These are phyloP conservation scores for Euclidia mi DNA, from an alignment of 2,888 invertebrate species.

Conservation along the genomic window DNA sequence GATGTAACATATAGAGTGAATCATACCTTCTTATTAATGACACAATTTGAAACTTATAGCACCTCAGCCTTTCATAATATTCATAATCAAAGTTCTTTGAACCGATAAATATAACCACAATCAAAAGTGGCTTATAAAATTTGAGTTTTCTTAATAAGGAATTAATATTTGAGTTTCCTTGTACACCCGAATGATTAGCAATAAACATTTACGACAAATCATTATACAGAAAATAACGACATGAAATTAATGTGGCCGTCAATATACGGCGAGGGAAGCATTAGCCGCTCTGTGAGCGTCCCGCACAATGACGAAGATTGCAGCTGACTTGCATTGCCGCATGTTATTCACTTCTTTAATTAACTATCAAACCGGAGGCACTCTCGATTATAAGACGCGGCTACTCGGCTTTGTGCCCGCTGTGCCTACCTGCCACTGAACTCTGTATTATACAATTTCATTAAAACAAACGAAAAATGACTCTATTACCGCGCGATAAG, in stretches of 20 bases:
- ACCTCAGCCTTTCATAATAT: neutral
- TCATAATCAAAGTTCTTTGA: slow-evolving; percentile 25
- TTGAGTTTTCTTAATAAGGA: slow-evolving; percentile 42
- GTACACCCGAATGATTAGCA: slow-evolving; percentile 36
- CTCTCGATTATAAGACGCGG: slow-evolving; percentile 85
- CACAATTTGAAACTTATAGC: neutral
- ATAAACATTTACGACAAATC: slow-evolving; percentile 39
- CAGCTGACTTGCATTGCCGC: slow-evolving; percentile 85
- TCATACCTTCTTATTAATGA: slow-evolving; percentile 29
- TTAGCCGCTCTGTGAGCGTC: slow-evolving; percentile 63
- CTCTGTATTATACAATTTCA: slow-evolving; percentile 56
- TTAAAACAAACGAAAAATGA: slow-evolving; percentile 58
- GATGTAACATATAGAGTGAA: slow-evolving; percentile 50
- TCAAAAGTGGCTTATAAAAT: slow-evolving; percentile 25
- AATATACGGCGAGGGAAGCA: slow-evolving; percentile 34
- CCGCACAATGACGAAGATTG: slow-evolving; percentile 74
- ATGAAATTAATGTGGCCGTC: slow-evolving; percentile 22
- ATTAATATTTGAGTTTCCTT: slow-evolving; percentile 46
- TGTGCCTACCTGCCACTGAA: slow-evolving; percentile 71
- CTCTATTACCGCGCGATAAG: slow-evolving; percentile 64
- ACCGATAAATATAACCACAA: slow-evolving; percentile 26
- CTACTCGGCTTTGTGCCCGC: slow-evolving; percentile 84
- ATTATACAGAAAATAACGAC: slow-evolving; percentile 34
- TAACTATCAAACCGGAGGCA: slow-evolving; percentile 87
- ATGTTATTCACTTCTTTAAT: slow-evolving; percentile 88